phyloP scores from a whole-genome alignment of 2,888 invertebrate genomes.

The Eupelmus urozonus region DNA sequence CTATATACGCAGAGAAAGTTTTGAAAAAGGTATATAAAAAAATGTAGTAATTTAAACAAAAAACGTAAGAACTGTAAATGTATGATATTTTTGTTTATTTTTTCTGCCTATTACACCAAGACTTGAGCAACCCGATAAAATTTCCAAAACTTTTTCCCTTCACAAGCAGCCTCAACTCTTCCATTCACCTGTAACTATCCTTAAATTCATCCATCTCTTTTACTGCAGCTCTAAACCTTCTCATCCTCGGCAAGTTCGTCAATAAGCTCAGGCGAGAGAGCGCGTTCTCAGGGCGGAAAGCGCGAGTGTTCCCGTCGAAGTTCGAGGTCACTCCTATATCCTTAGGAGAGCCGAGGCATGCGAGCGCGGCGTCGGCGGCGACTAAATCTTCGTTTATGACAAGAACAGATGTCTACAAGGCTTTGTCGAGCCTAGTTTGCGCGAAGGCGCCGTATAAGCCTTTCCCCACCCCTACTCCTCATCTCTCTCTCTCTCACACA shows the following conservation, averaged over 20 bases:
- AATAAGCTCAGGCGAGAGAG: background rate
- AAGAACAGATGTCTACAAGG: constrained; percentile 76
- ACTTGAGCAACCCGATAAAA: too few species aligned
- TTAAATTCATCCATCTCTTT: background rate
- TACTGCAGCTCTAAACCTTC: background rate
- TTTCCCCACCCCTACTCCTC: background rate
- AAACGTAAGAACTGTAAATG: too few species aligned
- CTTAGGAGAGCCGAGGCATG: too few species aligned
- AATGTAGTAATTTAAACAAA: too few species aligned
- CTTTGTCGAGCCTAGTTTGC: constrained; percentile 74
- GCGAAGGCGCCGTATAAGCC: constrained; percentile 74
- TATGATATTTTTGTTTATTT: too few species aligned
- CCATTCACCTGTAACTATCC: background rate
- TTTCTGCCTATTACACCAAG: too few species aligned
- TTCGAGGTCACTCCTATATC: constrained; percentile 44
- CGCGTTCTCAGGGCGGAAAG: constrained; percentile 2
- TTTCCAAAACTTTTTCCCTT: too few species aligned
- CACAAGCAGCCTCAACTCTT: too few species aligned
- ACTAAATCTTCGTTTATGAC: constrained; percentile 75
- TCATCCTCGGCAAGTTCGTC: background rate
- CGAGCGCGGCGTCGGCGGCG: too few species aligned
- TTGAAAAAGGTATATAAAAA: too few species aligned
- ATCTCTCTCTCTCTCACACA: background rate
- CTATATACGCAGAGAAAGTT: too few species aligned
- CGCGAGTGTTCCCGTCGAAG: constrained; percentile 33